Percentiles rank a stretch among this genome's conserved stretches.
Evolutionary conservation across 2,113 vertebrate species (phyloP).

Genomic region (Malurus alboscapulatus): DNA sequence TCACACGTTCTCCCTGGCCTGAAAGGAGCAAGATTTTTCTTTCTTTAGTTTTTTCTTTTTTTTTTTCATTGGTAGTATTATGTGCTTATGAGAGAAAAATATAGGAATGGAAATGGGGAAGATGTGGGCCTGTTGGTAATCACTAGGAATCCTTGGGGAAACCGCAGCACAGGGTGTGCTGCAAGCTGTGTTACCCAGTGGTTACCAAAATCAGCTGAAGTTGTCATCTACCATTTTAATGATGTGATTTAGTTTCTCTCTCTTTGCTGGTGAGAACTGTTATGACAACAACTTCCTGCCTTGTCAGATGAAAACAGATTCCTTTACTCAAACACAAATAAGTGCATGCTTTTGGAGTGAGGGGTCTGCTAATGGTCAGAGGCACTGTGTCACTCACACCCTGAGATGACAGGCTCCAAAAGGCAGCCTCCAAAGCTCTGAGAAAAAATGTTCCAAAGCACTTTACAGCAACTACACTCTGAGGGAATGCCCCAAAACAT

Average conservation of each 20-base stretch:
- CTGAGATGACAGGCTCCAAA: neutral
- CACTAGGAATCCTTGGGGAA: neutral
- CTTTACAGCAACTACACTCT: neutral
- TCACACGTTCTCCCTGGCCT: neutral
- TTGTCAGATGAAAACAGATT: neutral
- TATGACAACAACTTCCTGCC: neutral
- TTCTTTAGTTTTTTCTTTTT: neutral
- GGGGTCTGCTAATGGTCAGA: neutral
- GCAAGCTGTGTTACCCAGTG: neutral
- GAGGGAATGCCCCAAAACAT: neutral
- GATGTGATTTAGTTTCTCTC: neutral
- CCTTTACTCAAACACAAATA: neutral
- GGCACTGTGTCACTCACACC: rapidly evolving
- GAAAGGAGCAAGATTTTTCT: neutral
- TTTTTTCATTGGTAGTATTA: neutral
- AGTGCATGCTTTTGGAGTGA: neutral
- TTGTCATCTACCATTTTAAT: neutral
- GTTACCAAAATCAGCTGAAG: neutral
- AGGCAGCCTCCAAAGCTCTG: neutral
- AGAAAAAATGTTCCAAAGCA: neutral
- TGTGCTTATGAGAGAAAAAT: neutral
- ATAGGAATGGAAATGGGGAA: neutral
- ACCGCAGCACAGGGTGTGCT: neutral
- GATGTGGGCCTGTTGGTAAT: neutral
- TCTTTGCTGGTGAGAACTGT: neutral